Conservation (phyloP, 2,797 vertebrate species). For the Crotalus adamanteus region DNA sequence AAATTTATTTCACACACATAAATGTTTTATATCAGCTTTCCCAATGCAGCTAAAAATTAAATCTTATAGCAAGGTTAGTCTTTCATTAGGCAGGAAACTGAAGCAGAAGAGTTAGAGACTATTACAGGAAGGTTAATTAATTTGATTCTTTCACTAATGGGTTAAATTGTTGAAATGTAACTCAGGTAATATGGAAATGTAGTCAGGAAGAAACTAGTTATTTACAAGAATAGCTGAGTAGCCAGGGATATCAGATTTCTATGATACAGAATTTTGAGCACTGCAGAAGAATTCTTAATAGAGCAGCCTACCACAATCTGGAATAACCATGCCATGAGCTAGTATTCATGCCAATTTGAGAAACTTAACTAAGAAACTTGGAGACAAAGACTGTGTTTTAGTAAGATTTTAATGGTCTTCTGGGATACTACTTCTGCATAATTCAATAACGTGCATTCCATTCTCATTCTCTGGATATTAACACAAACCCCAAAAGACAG, state of each 20-base stretch:
- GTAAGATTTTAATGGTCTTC: neutral
- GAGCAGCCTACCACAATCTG: neutral
- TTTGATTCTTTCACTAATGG: neutral
- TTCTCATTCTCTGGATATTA: neutral
- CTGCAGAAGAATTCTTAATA: neutral
- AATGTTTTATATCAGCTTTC: slow-evolving; percentile 51
- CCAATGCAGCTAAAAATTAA: slow-evolving; percentile 46
- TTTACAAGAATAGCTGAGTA: neutral
- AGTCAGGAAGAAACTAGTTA: neutral
- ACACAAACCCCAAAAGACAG: neutral
- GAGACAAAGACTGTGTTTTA: neutral
- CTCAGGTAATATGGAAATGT: neutral
- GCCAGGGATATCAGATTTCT: neutral
- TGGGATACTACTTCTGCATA: neutral
- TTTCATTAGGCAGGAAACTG: slow-evolving; percentile 44
- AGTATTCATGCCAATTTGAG: neutral
- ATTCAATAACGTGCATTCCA: neutral
- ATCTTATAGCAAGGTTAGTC: slow-evolving; percentile 45
- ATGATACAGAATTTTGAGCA: neutral
- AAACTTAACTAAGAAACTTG: neutral
- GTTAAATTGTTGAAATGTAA: neutral
- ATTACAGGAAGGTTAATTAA: slow-evolving; percentile 27
- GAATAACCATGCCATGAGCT: neutral
- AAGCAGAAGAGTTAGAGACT: slow-evolving; percentile 50
- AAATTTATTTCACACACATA: slow-evolving; percentile 44